Percentiles rank a stretch among this genome's conserved stretches.
phyloP scores from a whole-genome alignment of 2,797 vertebrate species.

The Neosilurus mollespiculum region DNA sequence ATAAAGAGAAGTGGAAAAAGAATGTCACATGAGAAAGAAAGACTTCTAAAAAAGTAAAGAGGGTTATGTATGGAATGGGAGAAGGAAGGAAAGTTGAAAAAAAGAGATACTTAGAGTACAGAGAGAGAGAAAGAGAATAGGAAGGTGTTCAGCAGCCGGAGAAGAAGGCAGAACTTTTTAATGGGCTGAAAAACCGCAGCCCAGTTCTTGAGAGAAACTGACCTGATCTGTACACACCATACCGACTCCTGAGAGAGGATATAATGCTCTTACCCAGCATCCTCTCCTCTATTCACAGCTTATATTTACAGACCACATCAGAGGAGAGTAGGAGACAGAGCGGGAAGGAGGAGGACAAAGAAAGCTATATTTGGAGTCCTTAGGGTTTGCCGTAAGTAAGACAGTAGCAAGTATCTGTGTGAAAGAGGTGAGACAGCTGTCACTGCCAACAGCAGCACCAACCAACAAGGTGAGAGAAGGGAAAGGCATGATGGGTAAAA shows the following conservation, averaged over 20 bases:
- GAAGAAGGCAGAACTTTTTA: slow-evolving; percentile 56
- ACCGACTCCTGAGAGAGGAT: slow-evolving; percentile 24
- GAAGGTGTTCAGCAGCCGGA: slow-evolving; percentile 23
- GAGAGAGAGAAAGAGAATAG: background rate
- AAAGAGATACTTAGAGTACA: background rate
- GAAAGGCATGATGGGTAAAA: slow-evolving; percentile 44
- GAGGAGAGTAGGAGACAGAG: slow-evolving; percentile 22
- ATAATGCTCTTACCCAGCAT: slow-evolving; percentile 33
- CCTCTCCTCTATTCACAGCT: slow-evolving; percentile 33
- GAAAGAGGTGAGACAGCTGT: slow-evolving; percentile 58
- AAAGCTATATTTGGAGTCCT: slow-evolving; percentile 50
- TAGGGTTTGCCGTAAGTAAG: slow-evolving; percentile 51
- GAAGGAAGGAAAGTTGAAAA: background rate
- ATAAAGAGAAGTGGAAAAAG: background rate
- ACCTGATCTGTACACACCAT: slow-evolving; percentile 36
- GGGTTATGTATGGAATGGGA: background rate
- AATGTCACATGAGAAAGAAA: background rate
- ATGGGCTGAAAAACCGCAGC: slow-evolving; percentile 51
- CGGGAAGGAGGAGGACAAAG: slow-evolving; percentile 33
- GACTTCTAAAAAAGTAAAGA: background rate
- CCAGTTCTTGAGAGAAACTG: slow-evolving; percentile 40
- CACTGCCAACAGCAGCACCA: slow-evolving; percentile 51
- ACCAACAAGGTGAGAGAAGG: slow-evolving; percentile 51
- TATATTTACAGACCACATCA: slow-evolving; percentile 35
- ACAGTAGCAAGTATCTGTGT: slow-evolving; percentile 47